Evolutionary conservation across 2,888 invertebrate genomes (phyloP), one percentile per base, ranked within the genome.

Genomic region (Drosophila meridiana): DNA sequence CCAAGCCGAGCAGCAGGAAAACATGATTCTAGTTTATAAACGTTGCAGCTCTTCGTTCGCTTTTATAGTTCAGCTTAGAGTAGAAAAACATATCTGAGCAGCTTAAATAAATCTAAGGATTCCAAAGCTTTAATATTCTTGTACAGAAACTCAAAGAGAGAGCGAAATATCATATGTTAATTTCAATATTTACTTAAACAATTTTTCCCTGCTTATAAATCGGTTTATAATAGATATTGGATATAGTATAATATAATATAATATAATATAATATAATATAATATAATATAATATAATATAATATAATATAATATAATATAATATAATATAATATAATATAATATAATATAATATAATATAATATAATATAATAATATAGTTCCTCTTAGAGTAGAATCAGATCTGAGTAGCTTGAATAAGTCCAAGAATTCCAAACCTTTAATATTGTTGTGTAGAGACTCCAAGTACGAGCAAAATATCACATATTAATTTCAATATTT

Each of bases 11-110:
- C 56, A 52, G 62, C 45, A 45, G 48, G 14, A 70, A 69, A 71
- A 76, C 72, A 62, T 48, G 50, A 30, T 61, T 57, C 67, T 57
- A 56, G 64, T 38, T 75, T 36, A 40, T n/a, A 56, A 75, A 75
- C 63, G 68, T 69, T 45, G 8, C 20, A 69, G 53, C 57, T 58
- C 40, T 66, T 61, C 48, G 60, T 59, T 66, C 34, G 69, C 36
- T 62, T 56, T 60, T 57, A 48, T 58, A 57, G 56, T 38, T 61
- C n/a, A 26, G 34, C 56, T 56, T 48, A 53, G 34, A n/a, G 28
- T n/a, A 13, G 14, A 34, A 57, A 62, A 57, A 62, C 61, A 68
- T 68, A 56, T 40, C 65, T 26, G 50, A 62, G 8, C 5, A 34
- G 55, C 48, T 50, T 34, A 42, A 42, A 56, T 68, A 47, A 47